These are phyloP conservation scores for Campoplex capitator DNA, from an alignment of 2,888 invertebrate genomes.

Conservation along the genomic window DNA sequence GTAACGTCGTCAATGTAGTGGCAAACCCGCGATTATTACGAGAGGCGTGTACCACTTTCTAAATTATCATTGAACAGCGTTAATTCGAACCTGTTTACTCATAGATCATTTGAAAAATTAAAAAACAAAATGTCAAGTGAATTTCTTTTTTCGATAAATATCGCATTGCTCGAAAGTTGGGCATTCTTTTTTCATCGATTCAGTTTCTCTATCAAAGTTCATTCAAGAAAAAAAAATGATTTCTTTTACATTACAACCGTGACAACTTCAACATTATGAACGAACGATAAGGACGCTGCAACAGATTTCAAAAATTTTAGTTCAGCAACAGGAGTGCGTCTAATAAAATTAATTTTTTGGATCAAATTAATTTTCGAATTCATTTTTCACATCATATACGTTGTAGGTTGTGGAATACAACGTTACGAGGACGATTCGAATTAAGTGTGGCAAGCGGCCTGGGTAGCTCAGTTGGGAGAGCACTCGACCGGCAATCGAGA, in stretches of 20 bases:
- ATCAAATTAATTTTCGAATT: no score
- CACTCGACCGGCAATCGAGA: no score
- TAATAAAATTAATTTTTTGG: no score
- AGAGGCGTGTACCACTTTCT: slow-evolving; percentile 48
- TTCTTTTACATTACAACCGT: background rate
- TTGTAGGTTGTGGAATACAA: no score
- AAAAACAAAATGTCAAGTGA: no score
- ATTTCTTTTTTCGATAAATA: no score
- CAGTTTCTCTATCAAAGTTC: background rate
- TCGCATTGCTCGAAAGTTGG: no score
- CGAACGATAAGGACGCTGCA: background rate
- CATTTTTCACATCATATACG: no score
- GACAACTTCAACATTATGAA: background rate
- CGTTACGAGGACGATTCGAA: no score
- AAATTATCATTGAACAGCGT: slow-evolving; percentile 11
- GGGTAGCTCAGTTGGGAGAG: no score
- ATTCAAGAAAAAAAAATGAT: background rate
- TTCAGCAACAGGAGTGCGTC: no score
- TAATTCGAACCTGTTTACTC: background rate
- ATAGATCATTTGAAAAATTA: background rate
- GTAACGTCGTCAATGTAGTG: background rate
- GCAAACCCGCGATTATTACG: slow-evolving; percentile 18
- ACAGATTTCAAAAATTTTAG: background rate
- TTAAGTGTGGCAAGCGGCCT: no score
- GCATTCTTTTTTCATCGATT: background rate